phyloP scores from a whole-genome alignment of 1,140 invertebrate genomes.

The Cecropterus lyciades region DNA sequence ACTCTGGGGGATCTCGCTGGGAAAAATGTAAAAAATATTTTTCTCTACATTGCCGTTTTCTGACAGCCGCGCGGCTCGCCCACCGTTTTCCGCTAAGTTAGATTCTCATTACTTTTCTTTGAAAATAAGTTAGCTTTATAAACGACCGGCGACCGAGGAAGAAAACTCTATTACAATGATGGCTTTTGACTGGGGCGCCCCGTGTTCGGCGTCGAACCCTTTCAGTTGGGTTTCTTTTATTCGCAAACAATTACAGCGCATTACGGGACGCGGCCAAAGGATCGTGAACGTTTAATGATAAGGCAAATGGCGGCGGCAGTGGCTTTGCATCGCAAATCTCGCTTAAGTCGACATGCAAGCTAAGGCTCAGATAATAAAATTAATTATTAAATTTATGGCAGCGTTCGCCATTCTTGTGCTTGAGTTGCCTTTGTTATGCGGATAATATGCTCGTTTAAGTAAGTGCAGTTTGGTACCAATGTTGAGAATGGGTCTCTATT shows the following conservation, averaged over 20 bases:
- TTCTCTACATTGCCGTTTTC: slow-evolving; percentile 59
- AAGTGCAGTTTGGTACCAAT: slow-evolving; percentile 21
- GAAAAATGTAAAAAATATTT: slow-evolving; percentile 69
- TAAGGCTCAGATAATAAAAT: slow-evolving; percentile 68
- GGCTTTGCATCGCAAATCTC: slow-evolving; percentile 70
- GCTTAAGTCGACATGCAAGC: slow-evolving; percentile 65
- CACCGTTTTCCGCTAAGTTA: slow-evolving; percentile 77
- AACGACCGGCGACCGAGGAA: slow-evolving; percentile 55
- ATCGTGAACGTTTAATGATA: slow-evolving; percentile 73
- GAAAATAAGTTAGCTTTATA: slow-evolving; percentile 75
- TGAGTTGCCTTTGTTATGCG: slow-evolving; percentile 55
- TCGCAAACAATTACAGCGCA: slow-evolving; percentile 68
- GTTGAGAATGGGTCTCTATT: neutral
- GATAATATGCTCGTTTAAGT: slow-evolving; percentile 62
- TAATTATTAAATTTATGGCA: slow-evolving; percentile 71
- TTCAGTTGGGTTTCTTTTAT: slow-evolving; percentile 64
- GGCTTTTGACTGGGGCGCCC: slow-evolving; percentile 62
- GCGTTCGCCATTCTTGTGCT: slow-evolving; percentile 29
- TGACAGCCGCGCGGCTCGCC: slow-evolving; percentile 48
- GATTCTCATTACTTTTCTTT: slow-evolving; percentile 78
- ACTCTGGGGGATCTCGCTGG: slow-evolving; percentile 49
- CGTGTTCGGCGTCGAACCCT: slow-evolving; percentile 51
- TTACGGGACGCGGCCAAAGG: slow-evolving; percentile 54
- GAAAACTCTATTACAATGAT: slow-evolving; percentile 74
- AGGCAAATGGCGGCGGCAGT: slow-evolving; percentile 55